Evolutionary conservation across 2,113 vertebrate genomes (phyloP).

Genomic region (Capra hircus): DNA sequence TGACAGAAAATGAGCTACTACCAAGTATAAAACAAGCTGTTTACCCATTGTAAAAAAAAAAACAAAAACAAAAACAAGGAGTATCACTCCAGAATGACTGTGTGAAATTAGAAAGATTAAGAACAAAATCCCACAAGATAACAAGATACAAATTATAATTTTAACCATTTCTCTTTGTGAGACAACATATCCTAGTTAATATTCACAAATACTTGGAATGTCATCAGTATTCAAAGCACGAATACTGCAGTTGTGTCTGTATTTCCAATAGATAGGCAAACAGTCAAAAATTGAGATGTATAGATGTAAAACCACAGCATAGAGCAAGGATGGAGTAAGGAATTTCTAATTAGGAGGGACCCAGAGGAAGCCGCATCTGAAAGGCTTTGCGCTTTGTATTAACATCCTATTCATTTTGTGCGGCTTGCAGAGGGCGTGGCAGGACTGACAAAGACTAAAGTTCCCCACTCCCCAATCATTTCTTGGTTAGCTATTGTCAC

Average conservation of each 20-base stretch:
- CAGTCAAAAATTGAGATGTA: neutral
- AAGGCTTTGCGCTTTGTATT: neutral
- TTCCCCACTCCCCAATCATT: neutral
- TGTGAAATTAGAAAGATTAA: neutral
- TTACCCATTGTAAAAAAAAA: neutral
- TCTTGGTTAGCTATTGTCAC: neutral
- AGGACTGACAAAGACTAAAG: neutral
- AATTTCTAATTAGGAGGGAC: neutral
- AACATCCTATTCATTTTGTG: neutral
- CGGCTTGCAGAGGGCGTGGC: neutral
- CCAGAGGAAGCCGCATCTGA: neutral
- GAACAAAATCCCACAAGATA: neutral
- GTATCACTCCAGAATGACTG: neutral
- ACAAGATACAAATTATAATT: neutral
- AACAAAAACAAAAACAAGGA: neutral
- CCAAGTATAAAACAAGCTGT: neutral
- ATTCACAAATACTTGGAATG: neutral
- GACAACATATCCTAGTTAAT: neutral
- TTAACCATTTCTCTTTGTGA: neutral
- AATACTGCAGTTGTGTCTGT: neutral
- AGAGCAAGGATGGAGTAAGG: neutral
- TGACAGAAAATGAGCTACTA: neutral
- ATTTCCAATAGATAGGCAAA: neutral
- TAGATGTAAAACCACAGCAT: neutral
- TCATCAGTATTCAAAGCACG: neutral